phyloP scores from a whole-genome alignment of 2,113 vertebrate species.

The Colossoma macropomum region DNA sequence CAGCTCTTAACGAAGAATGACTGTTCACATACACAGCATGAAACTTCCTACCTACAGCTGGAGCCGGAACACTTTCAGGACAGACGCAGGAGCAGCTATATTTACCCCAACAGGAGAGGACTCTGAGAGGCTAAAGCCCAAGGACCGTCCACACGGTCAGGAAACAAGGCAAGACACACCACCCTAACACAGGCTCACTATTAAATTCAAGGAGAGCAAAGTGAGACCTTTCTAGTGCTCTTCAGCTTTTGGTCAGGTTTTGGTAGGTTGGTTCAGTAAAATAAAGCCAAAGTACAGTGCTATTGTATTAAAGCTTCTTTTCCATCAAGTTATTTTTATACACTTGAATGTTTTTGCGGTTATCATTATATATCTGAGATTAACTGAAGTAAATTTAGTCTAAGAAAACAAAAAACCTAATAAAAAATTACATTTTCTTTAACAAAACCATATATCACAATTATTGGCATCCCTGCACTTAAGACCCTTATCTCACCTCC shows the following conservation, averaged over 20 bases:
- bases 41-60: neutral
- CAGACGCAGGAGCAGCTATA: neutral
- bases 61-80: neutral
- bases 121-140: neutral
- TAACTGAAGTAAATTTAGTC: too few relatives aligned
- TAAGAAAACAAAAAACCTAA: too few relatives aligned
- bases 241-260: neutral
- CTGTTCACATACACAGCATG: neutral
- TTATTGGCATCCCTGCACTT: too few relatives aligned
- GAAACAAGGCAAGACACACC: neutral
- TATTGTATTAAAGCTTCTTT: neutral
- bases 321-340: too few relatives aligned
- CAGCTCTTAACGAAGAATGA: neutral
- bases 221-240: neutral
- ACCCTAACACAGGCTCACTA: neutral
- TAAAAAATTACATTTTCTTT: too few relatives aligned
- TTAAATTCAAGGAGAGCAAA: too few relatives aligned
- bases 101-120: neutral
- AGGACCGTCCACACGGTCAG: neutral
- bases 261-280: neutral
- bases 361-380: too few relatives aligned
- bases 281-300: neutral
- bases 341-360: too few relatives aligned
- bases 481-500: too few relatives aligned
- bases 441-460: too few relatives aligned